A percentile compares a stretch with the other conserved stretches of the same genome.
phyloP scores from a whole-genome alignment of 2,888 invertebrate genomes.

The Laspeyria flexula region DNA sequence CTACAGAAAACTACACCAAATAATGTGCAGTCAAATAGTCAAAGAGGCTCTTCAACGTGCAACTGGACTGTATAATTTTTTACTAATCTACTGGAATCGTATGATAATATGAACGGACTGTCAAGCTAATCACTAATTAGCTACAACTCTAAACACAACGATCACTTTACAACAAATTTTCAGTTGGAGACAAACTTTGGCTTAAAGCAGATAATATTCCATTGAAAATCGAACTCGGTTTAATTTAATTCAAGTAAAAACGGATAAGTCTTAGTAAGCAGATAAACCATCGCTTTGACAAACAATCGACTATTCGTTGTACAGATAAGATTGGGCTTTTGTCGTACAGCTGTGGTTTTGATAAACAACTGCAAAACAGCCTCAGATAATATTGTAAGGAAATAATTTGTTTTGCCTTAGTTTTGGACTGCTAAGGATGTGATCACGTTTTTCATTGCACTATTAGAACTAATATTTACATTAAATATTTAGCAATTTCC shows the following conservation, averaged over 20 bases:
- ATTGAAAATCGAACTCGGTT: conserved; percentile 1
- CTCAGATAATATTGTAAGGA: conserved; percentile 38
- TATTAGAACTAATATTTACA: neutral
- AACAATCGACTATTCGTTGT: conserved; percentile 41
- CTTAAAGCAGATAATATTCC: neutral
- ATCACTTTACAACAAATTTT: neutral
- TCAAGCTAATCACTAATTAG: neutral
- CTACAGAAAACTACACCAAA: too few species aligned
- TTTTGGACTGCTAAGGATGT: conserved; percentile 16
- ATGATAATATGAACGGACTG: too few species aligned
- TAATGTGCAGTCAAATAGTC: too few species aligned
- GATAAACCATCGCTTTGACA: conserved; percentile 42
- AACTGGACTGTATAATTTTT: too few species aligned
- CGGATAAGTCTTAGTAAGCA: conserved; percentile 23
- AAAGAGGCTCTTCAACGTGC: too few species aligned
- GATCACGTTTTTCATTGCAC: neutral
- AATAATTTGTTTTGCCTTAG: conserved; percentile 40
- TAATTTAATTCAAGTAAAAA: conserved; percentile 23
- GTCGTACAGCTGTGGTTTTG: conserved; percentile 40
- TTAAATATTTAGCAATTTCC: too few species aligned
- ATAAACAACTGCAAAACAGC: conserved; percentile 42
- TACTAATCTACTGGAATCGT: too few species aligned
- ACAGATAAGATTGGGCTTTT: conserved; percentile 41
- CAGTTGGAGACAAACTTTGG: neutral
- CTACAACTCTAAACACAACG: neutral